Evolutionary conservation across 1,140 invertebrate genomes (phyloP).

Genomic region (Drosophila nigrodunni): DNA sequence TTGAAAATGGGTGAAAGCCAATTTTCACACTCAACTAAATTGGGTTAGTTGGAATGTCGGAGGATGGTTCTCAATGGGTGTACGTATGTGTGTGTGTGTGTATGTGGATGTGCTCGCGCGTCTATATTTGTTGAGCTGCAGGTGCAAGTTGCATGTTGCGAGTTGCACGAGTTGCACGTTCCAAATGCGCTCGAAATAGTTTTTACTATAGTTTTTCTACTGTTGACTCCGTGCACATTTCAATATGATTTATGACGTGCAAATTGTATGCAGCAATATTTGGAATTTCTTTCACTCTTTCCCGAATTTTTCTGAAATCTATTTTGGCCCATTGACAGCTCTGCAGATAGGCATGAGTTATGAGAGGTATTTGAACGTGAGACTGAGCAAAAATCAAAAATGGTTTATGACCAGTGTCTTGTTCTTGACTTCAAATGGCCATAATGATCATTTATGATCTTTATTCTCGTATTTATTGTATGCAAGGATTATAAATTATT

Average conservation of each 20-base stretch:
- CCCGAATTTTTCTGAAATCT: slow-evolving; percentile 28
- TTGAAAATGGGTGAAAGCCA: slow-evolving; percentile 78
- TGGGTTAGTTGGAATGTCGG: slow-evolving; percentile 65
- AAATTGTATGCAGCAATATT: slow-evolving; percentile 75
- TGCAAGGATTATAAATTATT: slow-evolving; percentile 3
- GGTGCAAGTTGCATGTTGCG: slow-evolving; percentile 48
- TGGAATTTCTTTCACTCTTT: slow-evolving; percentile 46
- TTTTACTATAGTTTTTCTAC: slow-evolving; percentile 42
- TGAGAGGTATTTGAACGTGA: slow-evolving; percentile 32
- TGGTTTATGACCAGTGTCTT: slow-evolving; percentile 38
- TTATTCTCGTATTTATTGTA: not conserved
- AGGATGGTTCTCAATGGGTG: not conserved
- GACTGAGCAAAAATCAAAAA: slow-evolving; percentile 35
- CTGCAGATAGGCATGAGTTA: slow-evolving; percentile 45
- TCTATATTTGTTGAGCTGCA: slow-evolving; percentile 38
- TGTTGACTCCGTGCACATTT: slow-evolving; percentile 62
- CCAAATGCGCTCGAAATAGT: slow-evolving; percentile 61
- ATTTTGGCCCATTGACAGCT: slow-evolving; percentile 44
- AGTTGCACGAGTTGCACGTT: slow-evolving; percentile 40
- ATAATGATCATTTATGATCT: not conserved
- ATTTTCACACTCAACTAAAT: slow-evolving; percentile 82
- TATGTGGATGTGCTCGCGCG: not conserved
- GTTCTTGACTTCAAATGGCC: slow-evolving; percentile 16
- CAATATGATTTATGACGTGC: slow-evolving; percentile 78
- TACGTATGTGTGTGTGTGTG: not conserved